Conservation (phyloP, 2,888 invertebrate species). For the Drosophila suboccidentalis region DNA sequence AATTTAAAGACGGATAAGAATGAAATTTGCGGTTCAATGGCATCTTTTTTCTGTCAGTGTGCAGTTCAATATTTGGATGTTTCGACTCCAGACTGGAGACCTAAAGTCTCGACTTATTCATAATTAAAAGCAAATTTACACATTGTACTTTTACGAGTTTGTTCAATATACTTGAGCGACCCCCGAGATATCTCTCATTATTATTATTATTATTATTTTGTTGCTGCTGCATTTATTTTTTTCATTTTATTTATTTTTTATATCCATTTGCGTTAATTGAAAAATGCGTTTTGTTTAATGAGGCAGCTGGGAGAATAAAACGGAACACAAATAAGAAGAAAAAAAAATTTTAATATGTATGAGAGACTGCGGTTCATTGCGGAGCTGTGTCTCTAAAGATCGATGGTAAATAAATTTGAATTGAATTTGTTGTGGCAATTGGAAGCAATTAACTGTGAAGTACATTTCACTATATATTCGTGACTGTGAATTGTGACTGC, state of each 20-base stretch:
- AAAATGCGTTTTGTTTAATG: constrained; percentile 54
- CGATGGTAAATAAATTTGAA: constrained; percentile 59
- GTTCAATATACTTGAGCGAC: constrained; percentile 29
- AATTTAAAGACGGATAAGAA: neutral
- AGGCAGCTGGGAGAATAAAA: neutral
- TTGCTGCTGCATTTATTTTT: neutral
- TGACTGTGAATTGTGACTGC: constrained; percentile 33
- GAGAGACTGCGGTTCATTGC: constrained; percentile 5
- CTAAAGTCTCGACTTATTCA: constrained; percentile 30
- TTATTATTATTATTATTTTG: constrained; percentile 14
- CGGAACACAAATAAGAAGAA: neutral
- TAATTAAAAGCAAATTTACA: constrained; percentile 60
- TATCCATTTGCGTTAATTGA: constrained; percentile 58
- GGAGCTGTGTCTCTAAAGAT: constrained; percentile 35
- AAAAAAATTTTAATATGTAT: neutral
- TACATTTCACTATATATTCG: constrained; percentile 59
- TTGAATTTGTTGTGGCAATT: constrained; percentile 67
- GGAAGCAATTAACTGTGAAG: constrained; percentile 75
- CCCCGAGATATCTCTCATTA: constrained; percentile 19
- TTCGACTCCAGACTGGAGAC: constrained; percentile 1
- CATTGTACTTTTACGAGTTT: constrained; percentile 43
- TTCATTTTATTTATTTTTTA: constrained; percentile 1
- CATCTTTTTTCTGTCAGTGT: neutral
- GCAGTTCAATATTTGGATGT: constrained; percentile 40
- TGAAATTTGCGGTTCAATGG: constrained; percentile 13